Evolutionary conservation across 2,888 invertebrate species (phyloP), one percentile per base, ranked within the genome.

Genomic region (Cosmorhoe ocellata): DNA sequence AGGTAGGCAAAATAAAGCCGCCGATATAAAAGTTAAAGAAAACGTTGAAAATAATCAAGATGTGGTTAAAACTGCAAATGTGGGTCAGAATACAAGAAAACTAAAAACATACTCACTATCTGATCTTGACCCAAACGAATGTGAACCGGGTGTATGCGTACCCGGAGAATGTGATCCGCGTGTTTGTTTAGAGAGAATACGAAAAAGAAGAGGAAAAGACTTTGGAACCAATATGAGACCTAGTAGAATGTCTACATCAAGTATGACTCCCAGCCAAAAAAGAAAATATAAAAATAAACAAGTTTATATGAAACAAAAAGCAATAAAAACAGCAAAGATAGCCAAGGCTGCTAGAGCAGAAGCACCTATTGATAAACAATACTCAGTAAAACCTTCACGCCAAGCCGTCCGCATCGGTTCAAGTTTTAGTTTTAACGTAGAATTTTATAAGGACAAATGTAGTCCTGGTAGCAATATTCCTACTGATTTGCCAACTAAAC

Each of bases 391-490:
- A 13, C 42, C 46, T 31, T 41, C 12, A 33, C 62, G 49, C 30
- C 64, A 71, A 61, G 66, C 56, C 4, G 64, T 67, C 11, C 56
- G 61, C 36, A 45, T 73, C 31, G 66, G 71, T 9, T 76, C 75
- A 6, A 63, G 31, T 44, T 69, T 71, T 42, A 71, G 63, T 57
- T 71, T 74, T 41, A 49, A 69, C 51, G 56, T 72, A 12, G 66
- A 73, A 57, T 72, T 74, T 64, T 68, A 53, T 24, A 75, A 76
- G 61, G 47, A 49, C 5, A 44, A 51, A 34, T 44, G 56, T 9
- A 30, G 10, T 8, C 37, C 36, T 11, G 44, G 33, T 28, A 31
- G 14, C 7, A 33, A 28, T 22, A n/a, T 14, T 5, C 13, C 34
- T 14, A 18, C 9, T 18, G 11, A 7, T 7, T 14, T 27, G 8